Evolutionary conservation across 2,797 vertebrate genomes (phyloP).

Genomic region (Pterois miles): DNA sequence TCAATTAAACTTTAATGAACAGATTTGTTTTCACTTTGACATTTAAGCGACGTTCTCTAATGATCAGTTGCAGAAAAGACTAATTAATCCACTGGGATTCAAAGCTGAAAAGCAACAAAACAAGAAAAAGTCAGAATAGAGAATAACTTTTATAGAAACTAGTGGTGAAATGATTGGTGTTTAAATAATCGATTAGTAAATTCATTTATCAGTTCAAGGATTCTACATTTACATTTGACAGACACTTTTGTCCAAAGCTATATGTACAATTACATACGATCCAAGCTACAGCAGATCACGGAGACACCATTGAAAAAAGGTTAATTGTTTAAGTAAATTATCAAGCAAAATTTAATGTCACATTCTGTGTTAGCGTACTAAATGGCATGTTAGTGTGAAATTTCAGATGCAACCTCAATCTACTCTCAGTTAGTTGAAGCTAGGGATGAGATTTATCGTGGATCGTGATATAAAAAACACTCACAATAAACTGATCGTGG

Average conservation of each 20-base stretch:
- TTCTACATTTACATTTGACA: neutral
- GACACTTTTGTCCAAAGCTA: neutral
- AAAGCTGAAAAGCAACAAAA: neutral
- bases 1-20: slow-evolving; percentile 35
- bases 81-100: slow-evolving; percentile 28
- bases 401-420: too few species aligned
- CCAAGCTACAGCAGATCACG: neutral
- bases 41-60: slow-evolving; percentile 29
- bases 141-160: neutral
- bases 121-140: neutral
- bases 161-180: neutral
- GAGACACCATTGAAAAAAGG: neutral
- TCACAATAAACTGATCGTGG: too few species aligned
- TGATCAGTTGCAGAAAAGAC: neutral
- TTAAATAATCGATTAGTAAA: neutral
- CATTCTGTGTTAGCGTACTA: too few species aligned
- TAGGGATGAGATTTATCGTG: too few species aligned
- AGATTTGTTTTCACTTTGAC: slow-evolving; percentile 30
- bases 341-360: neutral
- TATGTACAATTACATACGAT: rapidly evolving
- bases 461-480: too few species aligned
- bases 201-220: neutral
- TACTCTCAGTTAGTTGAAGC: too few species aligned
- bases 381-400: neutral
- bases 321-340: neutral